phyloP scores from a whole-genome alignment of 2,888 invertebrate genomes.

The Callinectes sapidus region DNA sequence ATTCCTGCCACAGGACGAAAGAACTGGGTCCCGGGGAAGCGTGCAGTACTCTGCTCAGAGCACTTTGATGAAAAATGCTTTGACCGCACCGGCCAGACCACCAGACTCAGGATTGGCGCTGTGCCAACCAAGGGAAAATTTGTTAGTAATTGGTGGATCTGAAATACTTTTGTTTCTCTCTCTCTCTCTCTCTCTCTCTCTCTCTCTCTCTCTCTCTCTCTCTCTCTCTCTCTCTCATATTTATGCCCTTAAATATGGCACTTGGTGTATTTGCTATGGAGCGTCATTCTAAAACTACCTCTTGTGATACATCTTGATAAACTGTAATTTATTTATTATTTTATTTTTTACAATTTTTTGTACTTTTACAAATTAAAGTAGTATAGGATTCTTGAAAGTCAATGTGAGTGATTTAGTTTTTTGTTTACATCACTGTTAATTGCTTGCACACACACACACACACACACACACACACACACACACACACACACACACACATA shows the following conservation, averaged over 20 bases:
- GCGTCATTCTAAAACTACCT: no score
- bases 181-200: not conserved
- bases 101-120: slow-evolving; percentile 52
- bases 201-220: slow-evolving; percentile 1
- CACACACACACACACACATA: no score
- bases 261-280: no score
- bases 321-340: no score
- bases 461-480: no score
- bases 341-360: no score
- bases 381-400: no score
- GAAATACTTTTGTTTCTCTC: not conserved
- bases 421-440: no score
- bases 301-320: no score
- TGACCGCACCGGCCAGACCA: slow-evolving; percentile 57
- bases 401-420: no score
- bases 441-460: no score
- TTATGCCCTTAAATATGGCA: not conserved
- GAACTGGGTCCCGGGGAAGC: slow-evolving; percentile 36
- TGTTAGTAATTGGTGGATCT: not conserved
- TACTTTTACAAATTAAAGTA: no score
- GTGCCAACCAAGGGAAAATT: slow-evolving; percentile 44
- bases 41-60: slow-evolving; percentile 56
- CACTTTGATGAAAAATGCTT: slow-evolving; percentile 53
- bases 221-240: not conserved
- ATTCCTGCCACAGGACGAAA: slow-evolving; percentile 3